These are phyloP conservation scores for Furcula furcula DNA, from an alignment of 2,888 invertebrate genomes.

Conservation along the genomic window DNA sequence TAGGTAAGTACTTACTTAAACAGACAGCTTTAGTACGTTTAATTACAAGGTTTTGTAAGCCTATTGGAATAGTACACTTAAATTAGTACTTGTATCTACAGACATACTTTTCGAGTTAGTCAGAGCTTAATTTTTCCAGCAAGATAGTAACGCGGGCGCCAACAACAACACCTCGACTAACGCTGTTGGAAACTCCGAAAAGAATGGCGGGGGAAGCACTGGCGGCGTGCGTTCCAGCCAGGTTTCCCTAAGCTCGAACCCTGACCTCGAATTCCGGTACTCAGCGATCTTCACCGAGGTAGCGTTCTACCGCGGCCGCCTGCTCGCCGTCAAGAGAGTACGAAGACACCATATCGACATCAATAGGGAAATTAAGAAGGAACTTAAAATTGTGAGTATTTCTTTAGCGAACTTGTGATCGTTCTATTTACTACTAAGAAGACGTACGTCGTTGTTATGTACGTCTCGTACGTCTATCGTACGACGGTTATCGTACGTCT, in stretches of 20 bases:
- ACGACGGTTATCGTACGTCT: no score
- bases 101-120: conserved; percentile 53
- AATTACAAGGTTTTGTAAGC: no score
- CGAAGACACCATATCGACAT: conserved; percentile 93
- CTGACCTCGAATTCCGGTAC: conserved; percentile 94
- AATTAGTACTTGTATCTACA: no score
- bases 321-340: conserved; percentile 93
- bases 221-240: conserved; percentile 89
- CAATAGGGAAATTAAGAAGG: conserved; percentile 94
- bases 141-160: conserved; percentile 84
- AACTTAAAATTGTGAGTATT: conserved; percentile 90
- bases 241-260: conserved; percentile 95
- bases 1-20: not conserved
- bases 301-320: conserved; percentile 92
- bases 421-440: no score
- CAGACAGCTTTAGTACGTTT: no score
- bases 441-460: no score
- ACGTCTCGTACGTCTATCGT: no score
- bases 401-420: no score
- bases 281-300: conserved; percentile 95
- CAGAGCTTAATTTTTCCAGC: conserved; percentile 80
- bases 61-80: no score
- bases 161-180: conserved; percentile 92
- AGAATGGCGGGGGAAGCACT: conserved; percentile 54
- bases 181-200: conserved; percentile 78